phyloP scores from a whole-genome alignment of 35 echinoderm and acorn worm species.

The Acanthaster planci region DNA sequence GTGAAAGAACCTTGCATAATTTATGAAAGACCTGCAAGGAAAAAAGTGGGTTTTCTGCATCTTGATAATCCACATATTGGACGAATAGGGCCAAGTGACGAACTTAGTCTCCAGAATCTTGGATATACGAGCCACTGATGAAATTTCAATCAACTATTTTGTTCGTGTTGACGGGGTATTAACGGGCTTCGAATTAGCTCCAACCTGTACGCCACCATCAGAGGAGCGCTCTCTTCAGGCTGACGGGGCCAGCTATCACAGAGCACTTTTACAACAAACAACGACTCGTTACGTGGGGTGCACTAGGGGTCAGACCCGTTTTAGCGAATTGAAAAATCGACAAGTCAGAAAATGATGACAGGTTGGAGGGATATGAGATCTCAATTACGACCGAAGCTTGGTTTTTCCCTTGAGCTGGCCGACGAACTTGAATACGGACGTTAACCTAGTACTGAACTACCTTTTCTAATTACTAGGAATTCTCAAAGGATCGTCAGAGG shows the following conservation, averaged over 20 bases:
- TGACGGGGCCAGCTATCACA: too few relatives aligned
- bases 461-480: conserved; percentile 9
- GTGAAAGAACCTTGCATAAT: too few relatives aligned
- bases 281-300: background rate
- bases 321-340: conserved; percentile 8
- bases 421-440: conserved; percentile 9
- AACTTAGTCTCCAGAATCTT: too few relatives aligned
- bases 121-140: background rate
- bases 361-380: background rate
- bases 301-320: background rate
- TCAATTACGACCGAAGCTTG: background rate
- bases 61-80: too few relatives aligned
- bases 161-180: conserved; percentile 12
- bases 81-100: too few relatives aligned
- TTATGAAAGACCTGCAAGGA: too few relatives aligned
- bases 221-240: background rate
- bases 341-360: conserved; percentile 26
- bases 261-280: too few relatives aligned
- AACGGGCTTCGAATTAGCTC: background rate
- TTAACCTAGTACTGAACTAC: background rate
- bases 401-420: background rate
- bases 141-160: background rate
- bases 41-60: too few relatives aligned
- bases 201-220: background rate
- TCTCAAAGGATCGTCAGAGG: background rate